Base-by-base conservation (phyloP, 2,888 invertebrate genomes). In the Hofmannophila pseudospretella region DNA sequence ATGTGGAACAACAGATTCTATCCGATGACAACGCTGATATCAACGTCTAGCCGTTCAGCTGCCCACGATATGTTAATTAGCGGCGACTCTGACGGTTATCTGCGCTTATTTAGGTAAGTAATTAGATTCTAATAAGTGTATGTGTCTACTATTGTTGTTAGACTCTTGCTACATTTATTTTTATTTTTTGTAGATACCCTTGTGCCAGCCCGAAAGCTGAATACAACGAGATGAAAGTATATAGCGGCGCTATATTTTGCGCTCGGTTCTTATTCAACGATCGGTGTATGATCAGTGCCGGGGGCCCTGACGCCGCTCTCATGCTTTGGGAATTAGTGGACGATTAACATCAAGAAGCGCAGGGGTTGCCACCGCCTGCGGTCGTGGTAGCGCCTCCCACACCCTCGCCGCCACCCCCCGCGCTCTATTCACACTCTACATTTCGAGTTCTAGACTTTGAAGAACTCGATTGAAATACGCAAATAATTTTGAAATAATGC, bases 1-100 rank as follows among this genome's bases (percentile, higher is more conserved):
- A 93, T 95, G 80, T 96, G 96, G 96, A 96, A 94, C 65, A 96
- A 96, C 68, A 90, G 95, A 13, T 96, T 94, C 74, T 96, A 96
- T 60, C 94, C 94, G 20, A 91, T 93, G 89, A 93, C 93, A 16
- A 93, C 94, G n/a, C 88, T 95, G 30, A 90, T 95, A 46, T 91
- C 94, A 27, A 93, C 95, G 1, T 93, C 94, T 7, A 94, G 94
- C 76, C 90, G 95, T 44, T 93, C 96, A 8, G 91, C 94, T 0
- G 93, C 94, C 3, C 94, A 96, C 46, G 96, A 96, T 62, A 89
- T 95, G 51, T 81, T 97, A 1, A 90, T 94, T 19, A 91, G 93
- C 27, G 97, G 97, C 4, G 96, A 97, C 65, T 92, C 94, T n/a
- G 95, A 95, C 64, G 97, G 97, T 19, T 93, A 95, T 63, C 72